Base-by-base conservation (phyloP, 2,797 vertebrate genomes). In the Ispidina lecontei region DNA sequence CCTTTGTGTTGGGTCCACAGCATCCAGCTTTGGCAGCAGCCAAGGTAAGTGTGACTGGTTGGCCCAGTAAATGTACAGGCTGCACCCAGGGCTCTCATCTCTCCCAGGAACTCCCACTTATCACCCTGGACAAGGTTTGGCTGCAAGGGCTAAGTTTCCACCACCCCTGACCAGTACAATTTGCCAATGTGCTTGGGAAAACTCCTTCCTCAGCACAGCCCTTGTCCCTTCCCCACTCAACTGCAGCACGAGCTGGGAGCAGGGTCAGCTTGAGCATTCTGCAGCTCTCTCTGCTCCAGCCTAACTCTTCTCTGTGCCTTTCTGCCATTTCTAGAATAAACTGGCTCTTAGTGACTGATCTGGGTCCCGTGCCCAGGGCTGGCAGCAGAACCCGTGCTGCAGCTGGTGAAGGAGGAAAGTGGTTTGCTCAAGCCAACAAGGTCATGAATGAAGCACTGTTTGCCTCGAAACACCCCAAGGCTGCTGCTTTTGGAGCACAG, bases 381-480 rank as follows among this genome's bases (percentile, higher is more conserved):
- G 92, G 93, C 84, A 91, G 67, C 63, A 28, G 52, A 69, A 29
- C 26, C 29, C 3, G 0, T 6, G 37, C 63, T 85, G 73, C 87
- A 95, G 86, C 84, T 95, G 93, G 51, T 29, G n/a, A 19, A 52
- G 62, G 55, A 22, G 83, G 56, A 81, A 63, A 76, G 74, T 19
- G 37, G 56, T n/a, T 73, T 60, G 47, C 68, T 84, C 23, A 31
- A 56, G 70, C 52, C 65, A 46, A 10, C 10, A 33, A 51, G 26
- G 39, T 71, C 84, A 29, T 91, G 83, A 92, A 91, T 92, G 84
- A 73, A 90, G 10, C 70, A 67, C 75, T 89, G 80, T 77, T 91
- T 94, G 29, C 69, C 56, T 63, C 63, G 77, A 56, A 90, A 52
- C 11, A 8, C 71, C 58, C 58, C 0, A 0, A 60, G 22, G 19